These are phyloP conservation scores for Premnoplex brunnescens DNA, from an alignment of 2,797 vertebrate genomes.

Conservation along the genomic window DNA sequence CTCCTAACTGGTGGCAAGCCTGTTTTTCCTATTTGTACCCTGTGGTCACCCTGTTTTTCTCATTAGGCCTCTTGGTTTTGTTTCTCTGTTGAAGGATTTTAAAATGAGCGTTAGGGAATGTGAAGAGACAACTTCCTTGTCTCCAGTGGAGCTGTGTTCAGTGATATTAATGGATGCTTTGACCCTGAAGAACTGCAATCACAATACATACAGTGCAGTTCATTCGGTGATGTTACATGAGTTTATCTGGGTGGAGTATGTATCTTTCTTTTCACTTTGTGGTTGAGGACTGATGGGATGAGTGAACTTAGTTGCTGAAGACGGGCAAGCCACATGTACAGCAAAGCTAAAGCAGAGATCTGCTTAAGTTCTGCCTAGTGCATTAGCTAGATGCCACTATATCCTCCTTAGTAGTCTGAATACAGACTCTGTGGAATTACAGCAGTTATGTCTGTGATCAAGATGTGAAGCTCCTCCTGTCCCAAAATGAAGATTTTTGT, in stretches of 20 bases:
- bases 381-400: background rate
- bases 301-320: background rate
- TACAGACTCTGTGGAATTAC: background rate
- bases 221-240: background rate
- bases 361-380: background rate
- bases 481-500: background rate
- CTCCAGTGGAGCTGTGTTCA: background rate
- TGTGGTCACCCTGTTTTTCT: background rate
- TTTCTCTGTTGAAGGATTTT: constrained; percentile 5
- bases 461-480: background rate
- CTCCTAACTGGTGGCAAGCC: background rate
- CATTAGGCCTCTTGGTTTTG: background rate
- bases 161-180: background rate
- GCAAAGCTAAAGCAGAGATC: background rate
- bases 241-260: background rate
- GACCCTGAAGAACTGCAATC: background rate
- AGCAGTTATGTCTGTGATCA: background rate
- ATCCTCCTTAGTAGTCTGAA: background rate
- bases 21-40: background rate
- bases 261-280: background rate
- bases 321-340: background rate
- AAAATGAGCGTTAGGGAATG: background rate
- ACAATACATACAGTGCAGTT: fast-evolving
- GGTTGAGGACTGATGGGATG: background rate
- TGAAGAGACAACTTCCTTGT: background rate